A percentile compares a stretch with the other conserved stretches of the same genome.
These are phyloP conservation scores for Alethe castanea DNA, from an alignment of 2,113 vertebrate species.

Conservation along the genomic window DNA sequence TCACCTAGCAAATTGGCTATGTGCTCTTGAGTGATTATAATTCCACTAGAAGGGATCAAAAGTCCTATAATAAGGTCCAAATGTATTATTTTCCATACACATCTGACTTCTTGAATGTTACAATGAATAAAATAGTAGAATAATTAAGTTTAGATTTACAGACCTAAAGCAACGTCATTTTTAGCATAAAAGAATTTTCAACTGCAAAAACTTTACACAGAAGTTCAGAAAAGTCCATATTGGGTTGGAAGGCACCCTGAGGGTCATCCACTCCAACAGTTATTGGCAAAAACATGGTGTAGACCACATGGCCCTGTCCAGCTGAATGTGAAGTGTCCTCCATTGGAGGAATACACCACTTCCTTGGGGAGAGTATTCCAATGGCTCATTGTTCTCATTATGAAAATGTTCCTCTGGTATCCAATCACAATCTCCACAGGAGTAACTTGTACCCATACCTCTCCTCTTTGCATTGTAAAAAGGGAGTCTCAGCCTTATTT, in stretches of 20 bases:
- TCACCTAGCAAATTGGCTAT: background rate
- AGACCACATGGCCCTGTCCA: background rate
- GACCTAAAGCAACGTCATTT: background rate
- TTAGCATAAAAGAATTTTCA: background rate
- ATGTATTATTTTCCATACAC: background rate
- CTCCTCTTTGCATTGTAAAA: background rate
- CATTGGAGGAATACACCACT: background rate
- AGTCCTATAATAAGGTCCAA: background rate
- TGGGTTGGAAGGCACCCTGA: background rate
- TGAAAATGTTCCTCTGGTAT: background rate
- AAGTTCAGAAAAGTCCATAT: background rate
- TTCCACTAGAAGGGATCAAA: background rate
- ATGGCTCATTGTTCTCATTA: background rate
- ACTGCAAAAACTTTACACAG: background rate
- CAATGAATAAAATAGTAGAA: background rate
- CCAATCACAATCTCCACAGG: background rate
- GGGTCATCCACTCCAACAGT: background rate
- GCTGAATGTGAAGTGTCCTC: background rate
- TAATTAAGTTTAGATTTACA: background rate
- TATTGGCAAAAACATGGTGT: fast-evolving
- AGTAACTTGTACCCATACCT: background rate
- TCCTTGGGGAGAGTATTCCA: background rate
- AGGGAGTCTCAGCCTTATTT: background rate
- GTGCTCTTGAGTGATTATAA: background rate
- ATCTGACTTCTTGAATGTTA: background rate